Percentiles rank a stretch among this genome's conserved stretches.
Evolutionary conservation across 2,888 invertebrate species (phyloP).

Genomic region (Clostera curtula): DNA sequence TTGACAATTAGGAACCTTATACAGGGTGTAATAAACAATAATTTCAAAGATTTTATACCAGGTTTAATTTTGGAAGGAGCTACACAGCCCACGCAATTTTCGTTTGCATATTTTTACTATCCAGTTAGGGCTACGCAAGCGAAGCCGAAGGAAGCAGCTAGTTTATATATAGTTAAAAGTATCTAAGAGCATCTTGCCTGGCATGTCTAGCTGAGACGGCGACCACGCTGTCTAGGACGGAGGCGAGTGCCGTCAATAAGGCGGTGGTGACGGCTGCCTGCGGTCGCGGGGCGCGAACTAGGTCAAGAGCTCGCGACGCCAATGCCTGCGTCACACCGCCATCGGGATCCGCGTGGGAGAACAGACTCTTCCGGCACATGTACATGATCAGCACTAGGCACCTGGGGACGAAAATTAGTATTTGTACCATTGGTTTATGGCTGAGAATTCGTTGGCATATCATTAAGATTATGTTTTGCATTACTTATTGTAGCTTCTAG

Average conservation of each 20-base stretch:
- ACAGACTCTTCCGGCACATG: slow-evolving; percentile 86
- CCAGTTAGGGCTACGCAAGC: too few relatives aligned
- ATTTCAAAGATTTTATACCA: too few relatives aligned
- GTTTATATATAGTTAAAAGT: too few relatives aligned
- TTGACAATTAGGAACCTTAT: too few relatives aligned
- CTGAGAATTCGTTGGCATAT: too few relatives aligned
- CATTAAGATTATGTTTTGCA: too few relatives aligned
- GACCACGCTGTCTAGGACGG: slow-evolving; percentile 46
- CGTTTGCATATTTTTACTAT: too few relatives aligned
- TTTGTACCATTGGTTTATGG: background rate
- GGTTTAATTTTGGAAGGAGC: too few relatives aligned
- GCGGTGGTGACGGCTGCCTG: slow-evolving; percentile 45
- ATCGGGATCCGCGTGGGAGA: slow-evolving; percentile 60
- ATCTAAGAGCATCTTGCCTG: slow-evolving; percentile 29
- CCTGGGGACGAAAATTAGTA: slow-evolving; percentile 48
- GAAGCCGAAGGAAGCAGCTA: too few relatives aligned
- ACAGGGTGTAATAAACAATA: too few relatives aligned
- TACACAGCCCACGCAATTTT: too few relatives aligned
- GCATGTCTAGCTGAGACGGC: slow-evolving; percentile 28
- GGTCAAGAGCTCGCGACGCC: slow-evolving; percentile 65
- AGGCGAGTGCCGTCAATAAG: slow-evolving; percentile 45
- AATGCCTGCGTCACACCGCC: slow-evolving; percentile 70
- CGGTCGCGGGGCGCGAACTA: slow-evolving; percentile 75
- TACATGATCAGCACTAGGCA: slow-evolving; percentile 91
- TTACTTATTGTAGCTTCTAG: too few relatives aligned